Evolutionary conservation across 2,113 vertebrate species (phyloP).

Genomic region (Mormyrus iriodes): DNA sequence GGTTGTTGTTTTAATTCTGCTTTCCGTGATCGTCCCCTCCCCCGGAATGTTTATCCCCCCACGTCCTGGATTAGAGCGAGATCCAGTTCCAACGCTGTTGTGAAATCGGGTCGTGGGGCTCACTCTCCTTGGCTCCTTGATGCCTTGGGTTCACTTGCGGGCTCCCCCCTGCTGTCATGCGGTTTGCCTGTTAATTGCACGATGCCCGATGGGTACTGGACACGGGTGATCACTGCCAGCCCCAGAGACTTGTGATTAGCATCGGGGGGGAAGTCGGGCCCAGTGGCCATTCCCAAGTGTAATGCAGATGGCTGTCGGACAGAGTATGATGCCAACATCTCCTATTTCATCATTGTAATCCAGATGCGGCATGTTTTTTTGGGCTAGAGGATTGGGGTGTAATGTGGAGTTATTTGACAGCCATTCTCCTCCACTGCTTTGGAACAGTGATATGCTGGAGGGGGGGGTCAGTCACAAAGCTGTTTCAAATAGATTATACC

Average conservation of each 20-base stretch:
- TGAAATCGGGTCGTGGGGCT: neutral
- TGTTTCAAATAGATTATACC: neutral
- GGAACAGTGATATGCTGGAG: neutral
- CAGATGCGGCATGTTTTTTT: neutral
- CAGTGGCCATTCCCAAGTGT: neutral
- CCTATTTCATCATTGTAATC: neutral
- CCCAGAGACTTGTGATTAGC: neutral
- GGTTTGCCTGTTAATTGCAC: neutral
- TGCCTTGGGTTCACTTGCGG: neutral
- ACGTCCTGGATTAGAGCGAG: neutral
- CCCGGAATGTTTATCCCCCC: neutral
- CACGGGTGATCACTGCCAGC: neutral
- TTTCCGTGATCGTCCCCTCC: neutral
- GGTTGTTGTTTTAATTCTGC: neutral
- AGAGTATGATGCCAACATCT: neutral
- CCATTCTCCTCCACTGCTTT: neutral
- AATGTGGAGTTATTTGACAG: neutral
- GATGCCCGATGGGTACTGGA: neutral
- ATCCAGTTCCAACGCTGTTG: neutral
- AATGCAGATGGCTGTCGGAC: neutral
- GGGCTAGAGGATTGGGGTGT: neutral
- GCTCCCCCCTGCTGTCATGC: neutral
- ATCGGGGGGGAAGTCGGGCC: neutral
- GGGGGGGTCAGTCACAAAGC: neutral
- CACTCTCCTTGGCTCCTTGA: neutral